These are phyloP conservation scores for Hepsetus odoe DNA, from an alignment of 2,113 vertebrate genomes.

Conservation along the genomic window DNA sequence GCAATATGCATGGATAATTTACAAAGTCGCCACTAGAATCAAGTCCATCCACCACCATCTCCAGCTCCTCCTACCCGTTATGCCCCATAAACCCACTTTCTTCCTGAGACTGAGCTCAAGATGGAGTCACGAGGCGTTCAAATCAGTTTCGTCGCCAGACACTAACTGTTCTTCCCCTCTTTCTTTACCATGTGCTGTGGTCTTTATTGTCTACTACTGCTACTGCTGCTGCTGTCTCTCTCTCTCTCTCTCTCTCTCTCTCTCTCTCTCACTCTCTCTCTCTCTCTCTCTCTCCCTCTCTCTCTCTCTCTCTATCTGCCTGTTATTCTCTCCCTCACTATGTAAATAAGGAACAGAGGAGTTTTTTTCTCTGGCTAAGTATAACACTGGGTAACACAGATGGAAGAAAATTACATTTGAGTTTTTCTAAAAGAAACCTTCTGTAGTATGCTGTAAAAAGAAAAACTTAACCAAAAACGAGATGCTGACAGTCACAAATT, in stretches of 20 bases:
- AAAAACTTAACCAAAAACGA: too few relatives aligned
- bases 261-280: neutral
- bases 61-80: slow-evolving; percentile 20
- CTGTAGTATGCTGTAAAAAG: neutral
- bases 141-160: slow-evolving; percentile 38
- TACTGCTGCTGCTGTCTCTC: slow-evolving; percentile 23
- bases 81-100: slow-evolving; percentile 37
- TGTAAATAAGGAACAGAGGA: slow-evolving; percentile 18
- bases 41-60: slow-evolving; percentile 10
- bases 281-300: neutral
- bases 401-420: neutral
- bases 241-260: slow-evolving; percentile 16
- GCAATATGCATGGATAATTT: neutral
- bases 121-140: slow-evolving; percentile 27
- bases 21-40: slow-evolving; percentile 23
- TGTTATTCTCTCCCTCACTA: slow-evolving; percentile 27
- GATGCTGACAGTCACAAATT: neutral
- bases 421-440: neutral
- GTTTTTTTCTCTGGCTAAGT: slow-evolving; percentile 15
- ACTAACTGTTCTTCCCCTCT: slow-evolving; percentile 34
- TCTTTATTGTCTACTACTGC: slow-evolving; percentile 21
- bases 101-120: slow-evolving; percentile 31
- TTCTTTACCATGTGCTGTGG: slow-evolving; percentile 39
- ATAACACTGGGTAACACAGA: neutral
- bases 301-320: too few relatives aligned